These are phyloP conservation scores for Colossoma macropomum DNA, from an alignment of 2,113 vertebrate species.

Conservation along the genomic window DNA sequence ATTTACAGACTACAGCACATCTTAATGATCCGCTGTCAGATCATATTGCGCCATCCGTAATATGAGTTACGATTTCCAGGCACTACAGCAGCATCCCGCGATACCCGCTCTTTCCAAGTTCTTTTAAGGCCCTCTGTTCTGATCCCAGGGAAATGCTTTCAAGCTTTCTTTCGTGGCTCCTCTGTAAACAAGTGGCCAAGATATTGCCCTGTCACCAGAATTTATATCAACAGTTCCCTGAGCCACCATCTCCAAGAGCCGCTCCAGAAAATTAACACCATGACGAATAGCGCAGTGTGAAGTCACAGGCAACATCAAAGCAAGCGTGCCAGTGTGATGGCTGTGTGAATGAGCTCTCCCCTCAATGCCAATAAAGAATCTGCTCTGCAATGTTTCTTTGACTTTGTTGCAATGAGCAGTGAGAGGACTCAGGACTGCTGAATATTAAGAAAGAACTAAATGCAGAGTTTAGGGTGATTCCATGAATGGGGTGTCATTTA, in stretches of 20 bases:
- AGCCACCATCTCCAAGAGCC: slow-evolving; percentile 13
- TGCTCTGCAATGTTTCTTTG: background rate
- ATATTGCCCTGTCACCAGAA: slow-evolving; percentile 38
- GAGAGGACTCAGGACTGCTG: slow-evolving; percentile 11
- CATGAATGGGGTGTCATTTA: too few species aligned
- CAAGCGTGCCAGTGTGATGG: background rate
- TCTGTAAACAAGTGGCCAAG: slow-evolving; percentile 24
- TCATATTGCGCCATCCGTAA: slow-evolving; percentile 4
- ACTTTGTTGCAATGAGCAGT: slow-evolving; percentile 32
- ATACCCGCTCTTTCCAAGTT: background rate
- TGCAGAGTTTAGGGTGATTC: slow-evolving; percentile 32
- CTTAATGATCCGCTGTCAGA: slow-evolving; percentile 9
- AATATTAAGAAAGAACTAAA: slow-evolving; percentile 60
- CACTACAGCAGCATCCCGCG: background rate
- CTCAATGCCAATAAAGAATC: slow-evolving; percentile 33
- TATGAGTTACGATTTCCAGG: slow-evolving; percentile 25
- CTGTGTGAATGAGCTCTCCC: slow-evolving; percentile 9
- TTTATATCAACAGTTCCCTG: slow-evolving; percentile 40
- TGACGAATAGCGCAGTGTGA: slow-evolving; percentile 29
- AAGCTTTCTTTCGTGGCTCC: background rate
- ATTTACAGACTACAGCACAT: slow-evolving; percentile 9
- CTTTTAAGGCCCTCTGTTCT: slow-evolving; percentile 3
- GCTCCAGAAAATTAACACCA: slow-evolving; percentile 42
- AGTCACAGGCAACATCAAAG: slow-evolving; percentile 31
- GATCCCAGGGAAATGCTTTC: slow-evolving; percentile 9